Conservation (phyloP, 1,140 invertebrate genomes). For the Gerris buenoi region DNA sequence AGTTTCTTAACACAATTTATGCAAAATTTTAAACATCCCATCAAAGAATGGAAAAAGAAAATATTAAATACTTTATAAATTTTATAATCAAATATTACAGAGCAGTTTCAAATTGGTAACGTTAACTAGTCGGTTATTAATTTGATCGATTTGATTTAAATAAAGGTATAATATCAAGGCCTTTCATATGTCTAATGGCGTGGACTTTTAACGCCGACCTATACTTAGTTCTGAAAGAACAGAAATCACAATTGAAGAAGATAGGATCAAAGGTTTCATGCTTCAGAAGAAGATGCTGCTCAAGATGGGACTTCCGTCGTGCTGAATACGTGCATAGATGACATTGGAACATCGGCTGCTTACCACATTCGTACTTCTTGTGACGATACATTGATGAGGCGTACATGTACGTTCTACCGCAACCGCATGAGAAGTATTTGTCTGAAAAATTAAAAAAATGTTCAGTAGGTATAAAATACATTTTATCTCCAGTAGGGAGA, state of each 20-base stretch:
- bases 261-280: not conserved
- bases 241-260: not conserved
- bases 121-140: too few relatives aligned
- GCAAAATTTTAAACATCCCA: too few relatives aligned
- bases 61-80: too few relatives aligned
- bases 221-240: not conserved
- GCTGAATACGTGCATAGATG: constrained; percentile 29
- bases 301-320: constrained; percentile 34
- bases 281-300: constrained; percentile 26
- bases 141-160: too few relatives aligned
- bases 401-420: constrained; percentile 35
- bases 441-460: too few relatives aligned
- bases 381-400: constrained; percentile 36
- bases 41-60: too few relatives aligned
- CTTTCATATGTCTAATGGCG: not conserved
- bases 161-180: not conserved
- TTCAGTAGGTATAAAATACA: too few relatives aligned
- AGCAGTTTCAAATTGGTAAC: too few relatives aligned
- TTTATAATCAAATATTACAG: too few relatives aligned
- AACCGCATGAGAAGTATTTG: too few relatives aligned
- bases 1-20: too few relatives aligned
- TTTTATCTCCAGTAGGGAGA: too few relatives aligned
- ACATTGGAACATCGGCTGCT: constrained; percentile 34
- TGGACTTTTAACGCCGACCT: not conserved
- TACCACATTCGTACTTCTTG: constrained; percentile 36